These are phyloP conservation scores for Crenichthys baileyi DNA, from an alignment of 2,797 vertebrate species.

Conservation along the genomic window DNA sequence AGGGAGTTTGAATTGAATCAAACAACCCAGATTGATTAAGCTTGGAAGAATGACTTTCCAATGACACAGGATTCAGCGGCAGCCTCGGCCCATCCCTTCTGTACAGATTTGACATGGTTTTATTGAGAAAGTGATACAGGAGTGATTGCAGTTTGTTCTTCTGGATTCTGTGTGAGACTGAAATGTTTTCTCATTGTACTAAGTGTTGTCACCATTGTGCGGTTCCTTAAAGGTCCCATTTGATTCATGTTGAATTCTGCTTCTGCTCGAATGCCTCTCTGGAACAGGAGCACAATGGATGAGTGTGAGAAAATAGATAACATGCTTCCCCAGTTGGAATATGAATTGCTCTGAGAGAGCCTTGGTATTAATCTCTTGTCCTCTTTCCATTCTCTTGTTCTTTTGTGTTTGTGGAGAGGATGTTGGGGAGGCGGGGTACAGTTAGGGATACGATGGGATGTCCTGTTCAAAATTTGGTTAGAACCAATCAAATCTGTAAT, in stretches of 20 bases:
- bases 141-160: slow-evolving; percentile 59
- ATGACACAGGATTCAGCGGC: slow-evolving; percentile 67
- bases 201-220: slow-evolving; percentile 49
- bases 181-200: slow-evolving; percentile 31
- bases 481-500: slow-evolving; percentile 80
- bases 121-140: slow-evolving; percentile 62
- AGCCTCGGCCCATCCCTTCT: slow-evolving; percentile 53
- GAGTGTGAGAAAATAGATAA: slow-evolving; percentile 76
- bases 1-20: slow-evolving; percentile 76
- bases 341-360: slow-evolving; percentile 72
- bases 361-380: slow-evolving; percentile 73
- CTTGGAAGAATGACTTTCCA: slow-evolving; percentile 74
- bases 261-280: slow-evolving; percentile 53
- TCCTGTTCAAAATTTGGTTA: slow-evolving; percentile 84
- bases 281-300: slow-evolving; percentile 54
- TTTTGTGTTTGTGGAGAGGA: slow-evolving; percentile 12
- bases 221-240: slow-evolving; percentile 58
- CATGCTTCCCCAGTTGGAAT: slow-evolving; percentile 67
- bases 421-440: slow-evolving; percentile 17
- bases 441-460: slow-evolving; percentile 78
- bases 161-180: slow-evolving; percentile 38
- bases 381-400: slow-evolving; percentile 70
- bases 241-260: slow-evolving; percentile 56
- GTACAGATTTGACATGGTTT: slow-evolving; percentile 68
- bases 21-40: slow-evolving; percentile 80